Conservation (phyloP, 2,113 vertebrate species). For the Zosterops lateralis region DNA sequence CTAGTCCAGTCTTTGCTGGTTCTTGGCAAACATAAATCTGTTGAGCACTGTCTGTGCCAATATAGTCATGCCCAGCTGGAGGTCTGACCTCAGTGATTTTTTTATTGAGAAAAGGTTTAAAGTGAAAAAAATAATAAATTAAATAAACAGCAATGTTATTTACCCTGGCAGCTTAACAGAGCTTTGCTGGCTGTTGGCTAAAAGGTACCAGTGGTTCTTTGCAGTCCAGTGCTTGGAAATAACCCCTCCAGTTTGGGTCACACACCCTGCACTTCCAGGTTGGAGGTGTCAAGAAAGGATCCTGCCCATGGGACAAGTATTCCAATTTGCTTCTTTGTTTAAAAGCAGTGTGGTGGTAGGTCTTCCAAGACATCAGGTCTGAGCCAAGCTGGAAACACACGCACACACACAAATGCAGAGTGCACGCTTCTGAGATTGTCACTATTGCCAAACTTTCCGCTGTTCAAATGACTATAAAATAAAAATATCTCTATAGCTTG, state of each 20-base stretch:
- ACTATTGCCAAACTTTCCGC: slow-evolving; percentile 1
- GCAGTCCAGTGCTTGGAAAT: not conserved
- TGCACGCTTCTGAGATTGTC: not conserved
- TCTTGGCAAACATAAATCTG: not conserved
- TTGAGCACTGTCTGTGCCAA: not conserved
- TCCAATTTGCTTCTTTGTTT: not conserved
- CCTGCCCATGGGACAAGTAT: not conserved
- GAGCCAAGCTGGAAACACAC: not conserved
- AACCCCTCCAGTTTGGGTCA: not conserved
- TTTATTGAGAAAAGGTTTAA: not conserved
- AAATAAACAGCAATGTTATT: not conserved
- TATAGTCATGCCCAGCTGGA: not conserved
- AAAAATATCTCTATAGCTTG: slow-evolving; percentile 47
- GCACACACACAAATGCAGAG: not conserved
- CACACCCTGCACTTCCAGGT: accelerated
- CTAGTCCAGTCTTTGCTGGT: not conserved
- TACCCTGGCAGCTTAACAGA: not conserved
- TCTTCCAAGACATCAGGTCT: not conserved
- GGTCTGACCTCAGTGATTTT: not conserved
- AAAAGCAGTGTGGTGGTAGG: not conserved
- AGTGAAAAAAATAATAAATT: accelerated
- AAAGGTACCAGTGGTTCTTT: not conserved
- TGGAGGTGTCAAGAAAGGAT: not conserved
- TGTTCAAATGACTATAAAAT: slow-evolving; percentile 45
- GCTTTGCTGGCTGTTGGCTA: not conserved